Evolutionary conservation across 2,888 invertebrate genomes (phyloP).

Genomic region (Apoda limacodes): DNA sequence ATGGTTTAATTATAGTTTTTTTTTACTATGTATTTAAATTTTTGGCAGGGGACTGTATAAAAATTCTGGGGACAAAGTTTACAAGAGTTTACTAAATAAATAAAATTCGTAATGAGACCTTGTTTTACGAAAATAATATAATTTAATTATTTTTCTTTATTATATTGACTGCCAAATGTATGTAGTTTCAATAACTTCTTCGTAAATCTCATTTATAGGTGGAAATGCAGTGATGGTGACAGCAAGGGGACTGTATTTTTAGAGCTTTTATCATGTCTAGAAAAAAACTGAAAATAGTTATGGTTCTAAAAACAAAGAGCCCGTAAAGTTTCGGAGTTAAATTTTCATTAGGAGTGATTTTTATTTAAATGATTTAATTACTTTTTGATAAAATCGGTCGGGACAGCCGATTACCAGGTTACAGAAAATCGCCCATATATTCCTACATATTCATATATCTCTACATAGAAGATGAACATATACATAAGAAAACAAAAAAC

Average conservation of each 20-base stretch:
- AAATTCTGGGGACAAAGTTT: constrained; percentile 14
- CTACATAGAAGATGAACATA: no score
- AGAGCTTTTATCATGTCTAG: no score
- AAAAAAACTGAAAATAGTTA: no score
- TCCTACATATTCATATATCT: no score
- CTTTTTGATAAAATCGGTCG: no score
- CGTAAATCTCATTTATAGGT: constrained; percentile 10
- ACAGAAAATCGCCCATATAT: no score
- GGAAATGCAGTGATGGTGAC: constrained; percentile 11
- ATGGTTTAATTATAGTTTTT: constrained; percentile 10
- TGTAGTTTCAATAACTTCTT: constrained; percentile 12
- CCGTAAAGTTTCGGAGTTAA: no score
- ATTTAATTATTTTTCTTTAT: constrained; percentile 10
- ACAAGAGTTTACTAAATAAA: constrained; percentile 6
- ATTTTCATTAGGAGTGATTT: no score
- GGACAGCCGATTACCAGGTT: no score
- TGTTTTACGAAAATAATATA: constrained; percentile 10
- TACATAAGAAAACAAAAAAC: no score
- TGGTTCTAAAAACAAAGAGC: no score
- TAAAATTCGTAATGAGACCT: constrained; percentile 8
- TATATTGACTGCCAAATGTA: constrained; percentile 11
- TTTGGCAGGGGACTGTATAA: constrained; percentile 14
- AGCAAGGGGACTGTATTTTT: constrained; percentile 13
- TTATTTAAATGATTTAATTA: no score
- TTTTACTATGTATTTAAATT: constrained; percentile 9